Conservation (phyloP, 2,888 invertebrate genomes). For the Sphaeridia pumilis region DNA sequence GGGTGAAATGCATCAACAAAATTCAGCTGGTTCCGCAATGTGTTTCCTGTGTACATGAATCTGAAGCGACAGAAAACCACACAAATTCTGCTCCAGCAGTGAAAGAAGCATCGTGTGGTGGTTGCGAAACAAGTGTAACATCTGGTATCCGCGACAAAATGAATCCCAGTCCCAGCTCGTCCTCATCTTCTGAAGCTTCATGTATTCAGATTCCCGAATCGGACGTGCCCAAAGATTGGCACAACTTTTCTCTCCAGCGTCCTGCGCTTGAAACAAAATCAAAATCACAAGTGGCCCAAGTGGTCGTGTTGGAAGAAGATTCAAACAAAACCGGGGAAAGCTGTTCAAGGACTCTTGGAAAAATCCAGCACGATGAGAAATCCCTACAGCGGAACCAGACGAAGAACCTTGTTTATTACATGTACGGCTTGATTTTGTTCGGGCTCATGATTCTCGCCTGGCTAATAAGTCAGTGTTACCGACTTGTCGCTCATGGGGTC, state of each 20-base stretch:
- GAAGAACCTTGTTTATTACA: background rate
- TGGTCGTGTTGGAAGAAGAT: no score
- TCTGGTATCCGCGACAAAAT: no score
- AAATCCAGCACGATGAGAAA: background rate
- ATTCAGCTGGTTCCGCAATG: background rate
- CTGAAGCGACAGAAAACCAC: background rate
- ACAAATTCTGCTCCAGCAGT: no score
- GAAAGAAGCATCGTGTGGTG: no score
- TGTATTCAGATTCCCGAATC: no score
- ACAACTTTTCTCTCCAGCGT: background rate
- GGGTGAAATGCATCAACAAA: background rate
- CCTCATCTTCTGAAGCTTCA: no score
- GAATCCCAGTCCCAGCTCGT: no score
- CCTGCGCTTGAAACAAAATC: no score
- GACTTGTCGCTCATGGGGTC: conserved; percentile 4
- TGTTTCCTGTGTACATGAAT: no score
- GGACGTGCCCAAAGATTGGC: background rate
- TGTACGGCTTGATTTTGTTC: conserved; percentile 1
- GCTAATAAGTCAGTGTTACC: conserved; percentile 1
- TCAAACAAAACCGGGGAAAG: background rate
- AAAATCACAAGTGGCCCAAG: no score
- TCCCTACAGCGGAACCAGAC: background rate
- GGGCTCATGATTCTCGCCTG: background rate
- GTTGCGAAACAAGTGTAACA: no score
- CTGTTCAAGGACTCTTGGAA: background rate